phyloP scores from a whole-genome alignment of 2,888 invertebrate species.

The Adineta ricciae region DNA sequence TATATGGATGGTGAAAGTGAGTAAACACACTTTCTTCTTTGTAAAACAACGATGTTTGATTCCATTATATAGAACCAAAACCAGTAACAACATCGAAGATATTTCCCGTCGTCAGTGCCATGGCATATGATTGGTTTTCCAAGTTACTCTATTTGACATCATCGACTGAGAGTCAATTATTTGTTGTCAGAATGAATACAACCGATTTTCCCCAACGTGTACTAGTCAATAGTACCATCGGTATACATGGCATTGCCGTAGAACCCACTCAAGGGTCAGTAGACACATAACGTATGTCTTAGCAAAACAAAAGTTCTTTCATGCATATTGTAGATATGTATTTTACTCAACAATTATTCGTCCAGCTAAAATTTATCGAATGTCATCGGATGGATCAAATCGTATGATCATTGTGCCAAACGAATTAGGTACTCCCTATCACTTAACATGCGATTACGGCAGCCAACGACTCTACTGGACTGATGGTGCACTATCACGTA shows the following conservation, averaged over 20 bases:
- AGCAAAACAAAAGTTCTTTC: neutral
- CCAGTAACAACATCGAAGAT: slow-evolving; percentile 26
- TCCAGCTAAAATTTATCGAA: slow-evolving; percentile 86
- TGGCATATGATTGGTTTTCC: slow-evolving; percentile 28
- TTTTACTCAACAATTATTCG: slow-evolving; percentile 69
- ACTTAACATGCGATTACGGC: slow-evolving; percentile 78
- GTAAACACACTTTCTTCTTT: neutral
- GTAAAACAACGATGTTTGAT: neutral
- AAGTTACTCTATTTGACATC: slow-evolving; percentile 24
- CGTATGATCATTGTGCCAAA: slow-evolving; percentile 76
- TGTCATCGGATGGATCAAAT: slow-evolving; percentile 76
- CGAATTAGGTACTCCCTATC: slow-evolving; percentile 92
- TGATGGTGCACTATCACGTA: slow-evolving; percentile 61
- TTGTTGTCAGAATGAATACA: neutral
- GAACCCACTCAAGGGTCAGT: slow-evolving; percentile 20
- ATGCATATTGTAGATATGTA: slow-evolving; percentile 60
- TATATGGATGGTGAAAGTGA: slow-evolving; percentile 23
- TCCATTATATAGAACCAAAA: neutral
- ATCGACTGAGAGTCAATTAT: neutral
- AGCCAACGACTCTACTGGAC: slow-evolving; percentile 88
- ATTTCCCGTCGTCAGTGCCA: neutral
- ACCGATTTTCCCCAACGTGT: slow-evolving; percentile 16
- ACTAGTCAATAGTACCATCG: neutral
- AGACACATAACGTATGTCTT: slow-evolving; percentile 42
- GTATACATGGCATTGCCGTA: neutral